phyloP scores from a whole-genome alignment of 2,113 vertebrate species.

The Protobothrops mucrosquamatus region DNA sequence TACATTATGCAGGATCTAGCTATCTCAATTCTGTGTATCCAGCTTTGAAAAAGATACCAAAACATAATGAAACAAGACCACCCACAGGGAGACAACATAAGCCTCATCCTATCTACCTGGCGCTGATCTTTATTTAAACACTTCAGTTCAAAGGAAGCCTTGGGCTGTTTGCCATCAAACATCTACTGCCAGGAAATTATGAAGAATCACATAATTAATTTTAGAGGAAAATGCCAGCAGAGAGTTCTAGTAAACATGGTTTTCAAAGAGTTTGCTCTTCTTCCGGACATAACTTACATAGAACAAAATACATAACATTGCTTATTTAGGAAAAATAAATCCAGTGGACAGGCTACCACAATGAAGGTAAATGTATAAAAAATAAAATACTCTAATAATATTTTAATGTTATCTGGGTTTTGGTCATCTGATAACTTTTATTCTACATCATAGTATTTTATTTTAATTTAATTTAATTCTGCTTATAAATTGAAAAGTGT shows the following conservation, averaged over 20 bases:
- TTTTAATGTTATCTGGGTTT: background rate
- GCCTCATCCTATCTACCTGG: slow-evolving; percentile 70
- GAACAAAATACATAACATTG: background rate
- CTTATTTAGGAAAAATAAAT: slow-evolving; percentile 4
- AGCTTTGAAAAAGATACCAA: slow-evolving; percentile 52
- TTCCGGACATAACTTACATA: slow-evolving; percentile 24
- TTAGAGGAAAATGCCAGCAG: slow-evolving; percentile 46
- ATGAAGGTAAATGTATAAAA: background rate
- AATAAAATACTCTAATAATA: background rate
- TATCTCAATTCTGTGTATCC: slow-evolving; percentile 39
- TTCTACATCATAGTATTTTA: slow-evolving; percentile 51
- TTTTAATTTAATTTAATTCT: slow-evolving; percentile 60
- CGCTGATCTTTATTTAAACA: slow-evolving; percentile 54
- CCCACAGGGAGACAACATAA: slow-evolving; percentile 57
- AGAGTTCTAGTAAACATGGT: slow-evolving; percentile 42
- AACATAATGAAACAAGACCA: slow-evolving; percentile 60
- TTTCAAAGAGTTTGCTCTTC: slow-evolving; percentile 44
- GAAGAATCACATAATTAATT: slow-evolving; percentile 48
- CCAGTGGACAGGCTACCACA: background rate
- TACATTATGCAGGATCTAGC: background rate
- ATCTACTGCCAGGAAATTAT: slow-evolving; percentile 52
- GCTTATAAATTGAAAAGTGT: slow-evolving; percentile 25
- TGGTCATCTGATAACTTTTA: background rate
- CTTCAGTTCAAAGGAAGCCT: slow-evolving; percentile 57
- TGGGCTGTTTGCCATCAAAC: slow-evolving; percentile 47